These are phyloP conservation scores for Temnothorax unifasciatus DNA, from an alignment of 2,888 invertebrate genomes.

Conservation along the genomic window DNA sequence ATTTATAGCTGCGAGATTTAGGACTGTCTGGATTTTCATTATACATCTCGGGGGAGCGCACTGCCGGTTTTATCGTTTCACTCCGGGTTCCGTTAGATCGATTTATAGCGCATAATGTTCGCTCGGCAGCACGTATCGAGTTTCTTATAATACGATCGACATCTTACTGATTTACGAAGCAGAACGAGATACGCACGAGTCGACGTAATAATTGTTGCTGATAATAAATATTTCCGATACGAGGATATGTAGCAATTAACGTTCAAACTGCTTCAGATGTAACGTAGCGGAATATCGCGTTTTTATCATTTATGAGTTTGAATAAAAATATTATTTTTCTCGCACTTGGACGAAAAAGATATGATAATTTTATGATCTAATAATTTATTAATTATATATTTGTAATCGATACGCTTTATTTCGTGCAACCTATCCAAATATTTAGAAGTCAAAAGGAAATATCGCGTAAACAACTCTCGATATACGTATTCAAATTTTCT, in stretches of 20 bases:
- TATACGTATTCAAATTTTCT: neutral
- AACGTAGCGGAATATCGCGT: neutral
- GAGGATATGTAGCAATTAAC: neutral
- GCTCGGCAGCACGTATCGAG: constrained; percentile 23
- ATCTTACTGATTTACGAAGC: constrained; percentile 49
- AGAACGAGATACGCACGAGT: constrained; percentile 36
- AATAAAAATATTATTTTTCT: neutral
- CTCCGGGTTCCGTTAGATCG: constrained; percentile 50
- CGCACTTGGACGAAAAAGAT: neutral
- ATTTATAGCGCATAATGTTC: constrained; percentile 46
- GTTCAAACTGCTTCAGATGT: constrained; percentile 1
- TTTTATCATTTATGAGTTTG: neutral
- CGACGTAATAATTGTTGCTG: constrained; percentile 42
- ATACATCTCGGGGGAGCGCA: constrained; percentile 28
- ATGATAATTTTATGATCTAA: neutral
- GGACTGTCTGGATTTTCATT: constrained; percentile 37
- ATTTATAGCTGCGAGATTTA: constrained; percentile 15
- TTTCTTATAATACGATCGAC: constrained; percentile 56
- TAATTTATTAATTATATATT: neutral
- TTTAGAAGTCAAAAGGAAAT: neutral
- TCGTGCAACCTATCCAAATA: neutral
- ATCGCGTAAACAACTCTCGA: neutral
- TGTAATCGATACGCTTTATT: neutral
- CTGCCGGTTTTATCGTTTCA: constrained; percentile 39
- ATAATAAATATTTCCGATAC: constrained; percentile 35